These are phyloP conservation scores for Poeciliopsis turneri DNA, from an alignment of 2,797 vertebrate species.

Conservation along the genomic window DNA sequence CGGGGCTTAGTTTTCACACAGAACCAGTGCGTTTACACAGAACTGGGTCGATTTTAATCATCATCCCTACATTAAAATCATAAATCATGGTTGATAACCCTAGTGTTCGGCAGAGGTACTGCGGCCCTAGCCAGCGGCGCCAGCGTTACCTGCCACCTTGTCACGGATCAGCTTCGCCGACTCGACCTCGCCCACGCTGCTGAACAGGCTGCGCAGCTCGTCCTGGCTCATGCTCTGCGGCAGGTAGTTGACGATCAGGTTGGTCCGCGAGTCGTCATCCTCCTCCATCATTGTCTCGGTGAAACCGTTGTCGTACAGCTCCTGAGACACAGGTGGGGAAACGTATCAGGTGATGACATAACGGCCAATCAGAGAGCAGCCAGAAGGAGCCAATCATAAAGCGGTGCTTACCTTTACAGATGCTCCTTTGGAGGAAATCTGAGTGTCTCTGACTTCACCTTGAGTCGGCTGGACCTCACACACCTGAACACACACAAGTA, in stretches of 20 bases:
- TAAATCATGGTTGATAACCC: neutral
- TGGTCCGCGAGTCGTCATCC: slow-evolving; percentile 93
- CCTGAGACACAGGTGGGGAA: slow-evolving; percentile 42
- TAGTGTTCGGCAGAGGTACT: too few species aligned
- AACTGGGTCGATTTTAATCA: neutral
- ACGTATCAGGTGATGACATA: neutral
- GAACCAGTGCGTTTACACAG: neutral
- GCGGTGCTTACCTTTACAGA: slow-evolving; percentile 61
- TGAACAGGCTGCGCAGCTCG: slow-evolving; percentile 93
- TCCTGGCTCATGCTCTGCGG: slow-evolving; percentile 99
- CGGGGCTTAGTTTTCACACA: neutral
- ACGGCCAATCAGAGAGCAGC: neutral
- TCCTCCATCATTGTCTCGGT: slow-evolving; percentile 92
- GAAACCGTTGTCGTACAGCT: slow-evolving; percentile 89
- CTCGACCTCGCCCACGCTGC: slow-evolving; percentile 95
- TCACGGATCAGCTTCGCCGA: slow-evolving; percentile 97
- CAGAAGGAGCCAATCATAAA: neutral
- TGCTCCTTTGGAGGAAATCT: slow-evolving; percentile 62
- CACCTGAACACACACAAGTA: slow-evolving; percentile 65
- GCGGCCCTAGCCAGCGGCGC: neutral
- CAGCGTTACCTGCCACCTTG: slow-evolving; percentile 93
- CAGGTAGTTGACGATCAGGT: slow-evolving; percentile 98
- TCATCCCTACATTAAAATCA: neutral
- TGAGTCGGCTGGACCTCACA: slow-evolving; percentile 83
- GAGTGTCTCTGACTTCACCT: slow-evolving; percentile 72